These are phyloP conservation scores for Catagonus wagneri DNA, from an alignment of 2,113 vertebrate species.

Conservation along the genomic window DNA sequence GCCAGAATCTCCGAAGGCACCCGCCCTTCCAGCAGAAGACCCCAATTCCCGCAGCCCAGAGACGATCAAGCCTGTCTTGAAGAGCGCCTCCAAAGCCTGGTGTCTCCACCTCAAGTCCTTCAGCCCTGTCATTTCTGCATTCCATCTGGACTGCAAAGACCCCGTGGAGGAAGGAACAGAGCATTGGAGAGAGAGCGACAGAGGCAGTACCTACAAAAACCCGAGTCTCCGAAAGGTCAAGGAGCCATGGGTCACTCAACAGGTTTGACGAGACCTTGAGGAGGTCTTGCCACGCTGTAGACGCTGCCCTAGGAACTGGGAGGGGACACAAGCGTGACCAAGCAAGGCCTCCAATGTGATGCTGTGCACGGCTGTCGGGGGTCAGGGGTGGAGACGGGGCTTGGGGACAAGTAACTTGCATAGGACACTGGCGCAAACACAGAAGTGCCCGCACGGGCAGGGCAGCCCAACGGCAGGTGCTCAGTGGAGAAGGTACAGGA, in stretches of 20 bases:
- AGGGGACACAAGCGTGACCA: background rate
- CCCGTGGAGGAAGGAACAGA: slow-evolving; percentile 42
- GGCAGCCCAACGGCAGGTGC: background rate
- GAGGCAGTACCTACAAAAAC: background rate
- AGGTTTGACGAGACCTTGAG: background rate
- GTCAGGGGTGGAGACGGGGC: accelerated
- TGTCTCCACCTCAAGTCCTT: background rate
- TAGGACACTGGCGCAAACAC: background rate
- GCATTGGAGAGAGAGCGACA: background rate
- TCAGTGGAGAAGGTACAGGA: background rate
- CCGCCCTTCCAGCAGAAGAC: background rate
- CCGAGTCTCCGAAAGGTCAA: background rate
- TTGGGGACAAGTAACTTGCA: background rate
- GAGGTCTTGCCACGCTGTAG: background rate
- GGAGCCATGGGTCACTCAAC: background rate
- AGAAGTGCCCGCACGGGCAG: too few relatives aligned
- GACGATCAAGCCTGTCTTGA: background rate
- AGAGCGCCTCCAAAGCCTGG: background rate
- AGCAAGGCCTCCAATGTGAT: background rate
- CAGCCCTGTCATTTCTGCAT: background rate
- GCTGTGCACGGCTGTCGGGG: too few relatives aligned
- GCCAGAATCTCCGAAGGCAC: background rate
- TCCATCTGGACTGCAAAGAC: background rate
- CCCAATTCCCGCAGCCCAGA: background rate
- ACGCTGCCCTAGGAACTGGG: background rate